These are phyloP conservation scores for Micromussa lordhowensis DNA, from an alignment of 92 coral and sea anemone genomes.

Conservation along the genomic window DNA sequence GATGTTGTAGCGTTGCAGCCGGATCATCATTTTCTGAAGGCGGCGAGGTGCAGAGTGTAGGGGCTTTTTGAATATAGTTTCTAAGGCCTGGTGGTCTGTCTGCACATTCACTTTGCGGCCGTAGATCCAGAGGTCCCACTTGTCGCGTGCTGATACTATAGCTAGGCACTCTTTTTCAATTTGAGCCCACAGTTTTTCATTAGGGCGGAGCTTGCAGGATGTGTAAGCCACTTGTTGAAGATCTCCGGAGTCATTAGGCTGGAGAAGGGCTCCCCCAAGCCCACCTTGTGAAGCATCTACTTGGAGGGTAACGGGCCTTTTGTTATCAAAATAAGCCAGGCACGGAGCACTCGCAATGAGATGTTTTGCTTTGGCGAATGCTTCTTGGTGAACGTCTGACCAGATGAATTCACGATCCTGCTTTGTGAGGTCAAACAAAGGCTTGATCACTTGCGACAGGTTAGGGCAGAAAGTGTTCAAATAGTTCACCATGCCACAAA, in stretches of 20 bases:
- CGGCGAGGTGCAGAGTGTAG: neutral
- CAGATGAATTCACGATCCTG: too few relatives aligned
- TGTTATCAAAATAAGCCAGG: conserved; percentile 42
- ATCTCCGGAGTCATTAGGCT: conserved; percentile 39
- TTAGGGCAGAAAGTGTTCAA: conserved; percentile 32
- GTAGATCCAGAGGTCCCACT: neutral
- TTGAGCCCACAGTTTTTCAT: conserved; percentile 50
- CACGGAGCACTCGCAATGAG: conserved; percentile 16
- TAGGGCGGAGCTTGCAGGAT: conserved; percentile 27
- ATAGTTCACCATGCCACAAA: conserved; percentile 36
- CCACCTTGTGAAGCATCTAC: conserved; percentile 57
- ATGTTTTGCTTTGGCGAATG: conserved; percentile 46
- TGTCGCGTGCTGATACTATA: too few relatives aligned
- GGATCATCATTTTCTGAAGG: conserved; percentile 6
- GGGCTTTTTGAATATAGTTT: neutral
- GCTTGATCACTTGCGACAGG: too few relatives aligned
- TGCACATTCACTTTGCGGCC: conserved; percentile 8
- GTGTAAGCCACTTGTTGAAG: conserved; percentile 63
- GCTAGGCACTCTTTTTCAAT: too few relatives aligned
- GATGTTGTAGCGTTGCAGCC: conserved; percentile 48
- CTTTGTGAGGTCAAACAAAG: too few relatives aligned
- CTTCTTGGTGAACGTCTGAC: conserved; percentile 38
- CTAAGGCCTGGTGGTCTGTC: conserved; percentile 1
- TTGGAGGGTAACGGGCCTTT: conserved; percentile 58
- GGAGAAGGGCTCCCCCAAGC: conserved; percentile 59